Conservation (phyloP, 2,797 vertebrate species). For the Margarornis squamiger region DNA sequence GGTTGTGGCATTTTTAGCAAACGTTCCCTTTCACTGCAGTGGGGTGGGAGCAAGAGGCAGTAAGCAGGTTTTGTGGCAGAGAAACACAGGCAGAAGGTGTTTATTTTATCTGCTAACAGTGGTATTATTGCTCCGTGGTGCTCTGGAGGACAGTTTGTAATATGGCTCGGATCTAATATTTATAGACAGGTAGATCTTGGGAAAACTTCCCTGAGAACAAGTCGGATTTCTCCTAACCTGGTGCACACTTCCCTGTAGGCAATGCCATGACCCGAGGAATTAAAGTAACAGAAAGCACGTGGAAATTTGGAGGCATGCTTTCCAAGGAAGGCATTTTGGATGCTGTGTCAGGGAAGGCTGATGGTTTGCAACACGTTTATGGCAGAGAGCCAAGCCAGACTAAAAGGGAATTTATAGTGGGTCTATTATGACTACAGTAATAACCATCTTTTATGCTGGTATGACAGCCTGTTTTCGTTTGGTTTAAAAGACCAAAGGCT, state of each 20-base stretch:
- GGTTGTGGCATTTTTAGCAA: neutral
- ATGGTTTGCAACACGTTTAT: neutral
- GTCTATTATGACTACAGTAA: neutral
- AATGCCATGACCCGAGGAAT: neutral
- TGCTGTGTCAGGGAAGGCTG: neutral
- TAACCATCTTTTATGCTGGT: neutral
- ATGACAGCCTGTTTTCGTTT: slow-evolving; percentile 8
- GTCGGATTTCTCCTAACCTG: neutral
- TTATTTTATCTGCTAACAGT: neutral
- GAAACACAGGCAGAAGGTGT: neutral
- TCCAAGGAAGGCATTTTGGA: neutral
- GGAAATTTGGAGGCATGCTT: neutral
- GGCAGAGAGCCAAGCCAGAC: neutral
- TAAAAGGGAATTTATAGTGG: neutral
- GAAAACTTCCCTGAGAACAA: neutral
- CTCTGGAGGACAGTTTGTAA: neutral
- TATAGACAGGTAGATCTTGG: neutral
- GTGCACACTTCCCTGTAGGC: neutral
- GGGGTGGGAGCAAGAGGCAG: neutral
- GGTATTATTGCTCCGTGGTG: neutral
- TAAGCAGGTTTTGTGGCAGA: neutral
- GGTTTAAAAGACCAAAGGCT: neutral
- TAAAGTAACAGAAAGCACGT: neutral
- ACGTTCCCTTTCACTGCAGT: neutral
- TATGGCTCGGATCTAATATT: neutral